phyloP scores from a whole-genome alignment of 2,888 invertebrate species.

The Congeria kusceri region DNA sequence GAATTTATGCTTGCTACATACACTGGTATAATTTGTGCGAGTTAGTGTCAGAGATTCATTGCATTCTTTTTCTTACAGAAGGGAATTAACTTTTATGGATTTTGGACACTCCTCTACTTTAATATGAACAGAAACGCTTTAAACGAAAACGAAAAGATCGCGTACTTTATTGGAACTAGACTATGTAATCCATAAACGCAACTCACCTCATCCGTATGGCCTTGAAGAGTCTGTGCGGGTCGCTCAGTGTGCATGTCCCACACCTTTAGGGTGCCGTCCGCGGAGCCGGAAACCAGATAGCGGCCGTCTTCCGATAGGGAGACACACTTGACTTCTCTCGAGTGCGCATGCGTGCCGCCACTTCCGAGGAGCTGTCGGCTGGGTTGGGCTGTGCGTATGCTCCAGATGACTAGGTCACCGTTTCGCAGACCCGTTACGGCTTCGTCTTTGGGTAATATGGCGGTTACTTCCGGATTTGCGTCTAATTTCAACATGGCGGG shows the following conservation, averaged over 20 bases:
- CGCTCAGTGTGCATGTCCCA: slow-evolving; percentile 84
- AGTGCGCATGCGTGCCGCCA: slow-evolving; percentile 81
- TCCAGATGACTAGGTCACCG: slow-evolving; percentile 85
- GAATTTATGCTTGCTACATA: too few relatives aligned
- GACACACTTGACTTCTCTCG: slow-evolving; percentile 83
- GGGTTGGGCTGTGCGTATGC: slow-evolving; percentile 82
- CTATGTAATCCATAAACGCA: not conserved
- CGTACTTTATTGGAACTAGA: too few relatives aligned
- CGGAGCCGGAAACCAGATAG: slow-evolving; percentile 83
- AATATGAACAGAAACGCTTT: too few relatives aligned
- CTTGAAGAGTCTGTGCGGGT: slow-evolving; percentile 81
- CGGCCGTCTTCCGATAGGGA: slow-evolving; percentile 81
- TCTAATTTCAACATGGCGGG: slow-evolving; percentile 83
- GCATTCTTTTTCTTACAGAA: too few relatives aligned
- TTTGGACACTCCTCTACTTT: too few relatives aligned
- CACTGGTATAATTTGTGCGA: too few relatives aligned
- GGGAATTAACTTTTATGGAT: too few relatives aligned
- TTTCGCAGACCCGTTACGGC: slow-evolving; percentile 84
- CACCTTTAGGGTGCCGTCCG: slow-evolving; percentile 84
- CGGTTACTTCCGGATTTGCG: slow-evolving; percentile 83
- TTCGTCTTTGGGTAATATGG: slow-evolving; percentile 83
- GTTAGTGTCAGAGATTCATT: too few relatives aligned
- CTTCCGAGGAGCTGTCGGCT: slow-evolving; percentile 81
- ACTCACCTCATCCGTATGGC: slow-evolving; percentile 84
- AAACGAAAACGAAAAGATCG: too few relatives aligned